These are phyloP conservation scores for Drosophila multiciliata DNA, from an alignment of 2,888 invertebrate species.

Conservation along the genomic window DNA sequence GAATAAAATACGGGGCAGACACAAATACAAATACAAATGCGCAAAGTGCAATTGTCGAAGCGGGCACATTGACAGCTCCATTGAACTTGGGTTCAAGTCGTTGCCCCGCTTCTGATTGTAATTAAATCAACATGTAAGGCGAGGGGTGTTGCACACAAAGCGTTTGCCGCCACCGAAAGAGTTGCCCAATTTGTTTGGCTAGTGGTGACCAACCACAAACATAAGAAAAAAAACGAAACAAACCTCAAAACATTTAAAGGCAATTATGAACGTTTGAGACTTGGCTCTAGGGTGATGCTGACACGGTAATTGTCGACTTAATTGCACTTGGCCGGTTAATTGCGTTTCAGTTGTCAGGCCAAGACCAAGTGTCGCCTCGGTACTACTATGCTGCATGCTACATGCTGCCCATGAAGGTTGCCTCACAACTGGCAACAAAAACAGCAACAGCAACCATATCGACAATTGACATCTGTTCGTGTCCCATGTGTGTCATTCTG, in stretches of 20 bases:
- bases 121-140: conserved; percentile 68
- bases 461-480: conserved; percentile 62
- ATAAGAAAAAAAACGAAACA: conserved; percentile 41
- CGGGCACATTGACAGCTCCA: conserved; percentile 57
- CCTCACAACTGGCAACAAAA: conserved; percentile 38
- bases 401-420: conserved; percentile 61
- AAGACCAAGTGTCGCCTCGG: conserved; percentile 50
- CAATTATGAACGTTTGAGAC: conserved; percentile 48
- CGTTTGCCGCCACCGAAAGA: conserved; percentile 27
- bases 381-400: neutral
- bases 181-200: conserved; percentile 30
- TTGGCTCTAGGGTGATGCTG: conserved; percentile 36
- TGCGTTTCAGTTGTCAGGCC: conserved; percentile 78
- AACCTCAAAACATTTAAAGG: conserved; percentile 53
- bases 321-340: conserved; percentile 77
- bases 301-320: conserved; percentile 67
- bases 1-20: neutral
- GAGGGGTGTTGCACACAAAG: conserved; percentile 35
- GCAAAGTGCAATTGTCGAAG: conserved; percentile 21
- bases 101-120: conserved; percentile 59
- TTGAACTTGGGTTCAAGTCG: conserved; percentile 74
- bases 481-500: conserved; percentile 56
- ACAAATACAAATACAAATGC: conserved; percentile 8
- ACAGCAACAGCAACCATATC: conserved; percentile 23
- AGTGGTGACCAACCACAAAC: conserved; percentile 17